Percentiles rank a stretch among this genome's conserved stretches.
Conservation (phyloP, 2,113 vertebrate genomes). For the Xiphophorus hellerii region DNA sequence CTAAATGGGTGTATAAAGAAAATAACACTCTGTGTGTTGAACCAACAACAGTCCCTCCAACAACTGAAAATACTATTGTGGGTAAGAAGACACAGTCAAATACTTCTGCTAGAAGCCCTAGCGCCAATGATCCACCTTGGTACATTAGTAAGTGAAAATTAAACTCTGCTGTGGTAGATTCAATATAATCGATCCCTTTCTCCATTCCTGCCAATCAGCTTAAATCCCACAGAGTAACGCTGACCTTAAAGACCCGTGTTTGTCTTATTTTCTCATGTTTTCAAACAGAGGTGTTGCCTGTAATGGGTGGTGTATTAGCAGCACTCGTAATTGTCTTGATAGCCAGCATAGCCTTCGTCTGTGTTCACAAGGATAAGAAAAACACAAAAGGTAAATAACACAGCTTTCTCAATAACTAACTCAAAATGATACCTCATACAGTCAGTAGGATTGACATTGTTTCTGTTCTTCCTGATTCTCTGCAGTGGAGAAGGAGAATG, state of each 20-base stretch:
- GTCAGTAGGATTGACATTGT: neutral
- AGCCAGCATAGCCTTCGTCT: constrained; percentile 19
- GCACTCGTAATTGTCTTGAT: constrained; percentile 38
- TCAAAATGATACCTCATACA: neutral
- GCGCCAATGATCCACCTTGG: neutral
- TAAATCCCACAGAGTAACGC: neutral
- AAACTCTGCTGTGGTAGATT: constrained; percentile 9
- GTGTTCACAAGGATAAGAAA: constrained; percentile 37
- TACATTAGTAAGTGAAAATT: constrained; percentile 53
- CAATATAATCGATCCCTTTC: accelerated
- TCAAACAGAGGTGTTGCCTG: accelerated
- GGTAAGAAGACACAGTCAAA: constrained; percentile 50
- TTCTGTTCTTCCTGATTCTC: neutral
- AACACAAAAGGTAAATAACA: constrained; percentile 31
- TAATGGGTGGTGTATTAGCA: constrained; percentile 28
- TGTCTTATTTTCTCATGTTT: constrained; percentile 6
- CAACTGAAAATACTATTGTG: neutral
- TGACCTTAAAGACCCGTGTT: neutral
- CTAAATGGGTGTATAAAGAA: constrained; percentile 45
- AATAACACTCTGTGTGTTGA: constrained; percentile 32
- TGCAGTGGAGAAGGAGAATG: constrained; percentile 11
- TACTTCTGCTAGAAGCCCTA: constrained; percentile 15
- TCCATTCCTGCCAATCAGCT: neutral
- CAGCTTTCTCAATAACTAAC: neutral
- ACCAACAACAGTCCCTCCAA: neutral